Evolutionary conservation across 2,888 invertebrate genomes (phyloP), one percentile per base, ranked within the genome.

Genomic region (Dasypogon diadema): DNA sequence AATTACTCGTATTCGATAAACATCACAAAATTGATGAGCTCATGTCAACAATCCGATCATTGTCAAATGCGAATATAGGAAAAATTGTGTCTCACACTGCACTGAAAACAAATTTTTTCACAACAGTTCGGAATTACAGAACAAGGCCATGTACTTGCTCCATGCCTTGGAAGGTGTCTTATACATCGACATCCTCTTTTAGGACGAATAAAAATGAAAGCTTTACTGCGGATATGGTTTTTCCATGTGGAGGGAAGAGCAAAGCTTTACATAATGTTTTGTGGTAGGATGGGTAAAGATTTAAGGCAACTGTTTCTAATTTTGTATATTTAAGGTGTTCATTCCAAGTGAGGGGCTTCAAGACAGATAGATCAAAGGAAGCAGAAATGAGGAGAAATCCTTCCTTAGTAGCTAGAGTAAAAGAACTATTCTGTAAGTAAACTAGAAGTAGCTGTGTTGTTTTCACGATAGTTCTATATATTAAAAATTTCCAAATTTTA

Each of bases 371-470:
- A 72, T 90, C 89, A 78, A 87, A 92, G 26, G 89, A 90, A 79
- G 90, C 92, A 0, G 94, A 94, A 81, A 83, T 89, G 65, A 89
- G 90, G 79, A 87, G 94, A 80, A 94, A 93, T 85, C 93, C 94
- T 1, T 89, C 91, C 46, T 82, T 93, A 70, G 84, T 90, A n/a
- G 88, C 89, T 78, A 87, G 93, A 83, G 85, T 93, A 78, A 91
- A 91, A 87, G 89, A 90, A 77, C 82, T 84, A 34, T 82, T 89
- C 51, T 87, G 85, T 81, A 80, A 79, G 80, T 79, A 14, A 8
- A 8, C 30, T n/a, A n/a, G n/a, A n/a, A n/a, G n/a, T n/a, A n/a
- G n/a, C n/a, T n/a, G n/a, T n/a, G n/a, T n/a, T n/a, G n/a, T n/a
- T n/a, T n/a, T n/a, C n/a, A n/a, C n/a, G n/a, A n/a, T n/a, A n/a